Percentiles rank a stretch among this genome's conserved stretches.
phyloP scores from a whole-genome alignment of 2,888 invertebrate species.

The Desoria tigrina region DNA sequence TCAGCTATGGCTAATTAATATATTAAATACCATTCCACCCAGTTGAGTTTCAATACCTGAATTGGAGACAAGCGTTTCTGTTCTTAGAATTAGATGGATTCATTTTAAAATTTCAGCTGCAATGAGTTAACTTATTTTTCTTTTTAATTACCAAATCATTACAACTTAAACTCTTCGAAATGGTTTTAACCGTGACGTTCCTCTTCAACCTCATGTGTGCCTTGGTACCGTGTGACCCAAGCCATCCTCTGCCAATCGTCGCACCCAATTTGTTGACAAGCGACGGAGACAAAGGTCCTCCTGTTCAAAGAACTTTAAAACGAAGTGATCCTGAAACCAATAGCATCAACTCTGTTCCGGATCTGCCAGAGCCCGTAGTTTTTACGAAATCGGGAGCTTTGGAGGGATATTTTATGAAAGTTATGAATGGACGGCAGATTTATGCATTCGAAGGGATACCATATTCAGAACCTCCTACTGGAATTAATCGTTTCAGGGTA shows the following conservation, averaged over 20 bases:
- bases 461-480: conserved; percentile 37
- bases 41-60: too few relatives aligned
- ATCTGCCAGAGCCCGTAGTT: conserved; percentile 24
- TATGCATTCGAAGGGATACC: conserved; percentile 50
- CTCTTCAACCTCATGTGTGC: conserved; percentile 40
- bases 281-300: conserved; percentile 3
- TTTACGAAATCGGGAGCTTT: conserved; percentile 27
- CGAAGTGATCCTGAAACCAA: conserved; percentile 4
- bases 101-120: too few relatives aligned
- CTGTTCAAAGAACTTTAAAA: conserved; percentile 9
- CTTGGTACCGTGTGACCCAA: conserved; percentile 36
- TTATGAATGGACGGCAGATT: conserved; percentile 38
- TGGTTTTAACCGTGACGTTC: conserved; percentile 23
- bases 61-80: too few relatives aligned
- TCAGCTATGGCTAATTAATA: too few relatives aligned
- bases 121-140: too few relatives aligned
- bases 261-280: conserved; percentile 4
- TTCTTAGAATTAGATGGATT: too few relatives aligned
- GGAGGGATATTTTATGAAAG: conserved; percentile 45
- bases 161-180: too few relatives aligned
- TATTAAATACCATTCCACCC: too few relatives aligned
- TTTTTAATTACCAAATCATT: too few relatives aligned
- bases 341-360: neutral
- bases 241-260: conserved; percentile 26
- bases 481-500: conserved; percentile 36